phyloP scores from a whole-genome alignment of 2,888 invertebrate species.

The Hecatera dysodea region DNA sequence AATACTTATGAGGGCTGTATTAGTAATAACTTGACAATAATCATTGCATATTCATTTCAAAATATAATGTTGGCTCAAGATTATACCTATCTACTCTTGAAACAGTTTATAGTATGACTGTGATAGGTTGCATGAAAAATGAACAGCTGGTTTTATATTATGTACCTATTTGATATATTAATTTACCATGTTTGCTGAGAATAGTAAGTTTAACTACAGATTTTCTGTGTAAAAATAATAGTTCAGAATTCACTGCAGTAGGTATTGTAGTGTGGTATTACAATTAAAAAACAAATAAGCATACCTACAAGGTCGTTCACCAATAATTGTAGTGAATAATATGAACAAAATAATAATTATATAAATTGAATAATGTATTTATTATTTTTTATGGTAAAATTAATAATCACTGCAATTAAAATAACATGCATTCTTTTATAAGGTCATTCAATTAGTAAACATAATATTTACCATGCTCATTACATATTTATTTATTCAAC shows the following conservation, averaged over 20 bases:
- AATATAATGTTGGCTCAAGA: not conserved
- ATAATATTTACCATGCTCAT: slow-evolving; percentile 10
- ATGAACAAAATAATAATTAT: not conserved
- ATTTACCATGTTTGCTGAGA: not conserved
- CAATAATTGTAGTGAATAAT: not conserved
- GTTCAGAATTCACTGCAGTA: not conserved
- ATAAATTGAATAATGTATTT: not conserved
- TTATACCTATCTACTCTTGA: not conserved
- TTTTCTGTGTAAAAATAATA: not conserved
- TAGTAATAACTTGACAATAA: slow-evolving; percentile 30
- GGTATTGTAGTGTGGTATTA: not conserved
- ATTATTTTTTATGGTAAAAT: slow-evolving; percentile 14
- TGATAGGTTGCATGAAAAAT: slow-evolving; percentile 4
- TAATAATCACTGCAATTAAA: not conserved
- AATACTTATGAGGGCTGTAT: slow-evolving; percentile 19
- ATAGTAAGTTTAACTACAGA: not conserved
- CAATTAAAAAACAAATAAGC: not conserved
- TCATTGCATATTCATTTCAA: slow-evolving; percentile 30
- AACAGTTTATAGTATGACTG: slow-evolving; percentile 19
- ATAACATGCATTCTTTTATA: slow-evolving; percentile 1
- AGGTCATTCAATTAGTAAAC: slow-evolving; percentile 20
- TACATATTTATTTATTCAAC: slow-evolving; percentile 29
- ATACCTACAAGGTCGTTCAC: not conserved
- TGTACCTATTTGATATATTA: not conserved
- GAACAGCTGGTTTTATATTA: slow-evolving; percentile 44